A percentile compares a stretch with the other conserved stretches of the same genome.
phyloP scores from a whole-genome alignment of 1,140 invertebrate species.

The Cotesia glomerata region DNA sequence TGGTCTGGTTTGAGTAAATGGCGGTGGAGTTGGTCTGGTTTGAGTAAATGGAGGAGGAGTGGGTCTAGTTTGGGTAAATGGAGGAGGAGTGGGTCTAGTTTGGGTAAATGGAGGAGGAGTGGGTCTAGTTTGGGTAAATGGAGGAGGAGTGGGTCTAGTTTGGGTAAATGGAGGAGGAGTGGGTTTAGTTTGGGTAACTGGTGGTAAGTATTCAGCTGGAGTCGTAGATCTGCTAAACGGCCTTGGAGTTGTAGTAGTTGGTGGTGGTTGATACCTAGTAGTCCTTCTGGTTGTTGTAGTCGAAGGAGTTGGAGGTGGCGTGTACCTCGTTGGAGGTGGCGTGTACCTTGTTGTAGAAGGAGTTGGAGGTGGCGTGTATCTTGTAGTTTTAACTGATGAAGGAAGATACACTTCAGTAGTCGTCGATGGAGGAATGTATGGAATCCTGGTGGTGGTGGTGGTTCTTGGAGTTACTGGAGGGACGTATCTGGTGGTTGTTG shows the following conservation, averaged over 20 bases:
- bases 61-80: not conserved
- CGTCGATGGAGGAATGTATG: not conserved
- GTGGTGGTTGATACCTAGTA: constrained; percentile 19
- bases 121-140: not conserved
- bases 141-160: not conserved
- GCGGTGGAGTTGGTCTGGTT: constrained; percentile 13
- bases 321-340: constrained; percentile 7
- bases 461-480: constrained; percentile 9
- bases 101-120: not conserved
- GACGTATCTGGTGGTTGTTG: not conserved
- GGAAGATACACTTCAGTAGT: not conserved
- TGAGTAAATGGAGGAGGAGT: not conserved
- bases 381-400: not conserved
- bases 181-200: not conserved
- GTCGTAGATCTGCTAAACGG: not conserved
- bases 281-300: constrained; percentile 5
- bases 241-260: constrained; percentile 9
- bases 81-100: not conserved
- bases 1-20: constrained; percentile 6
- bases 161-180: constrained; percentile 24
- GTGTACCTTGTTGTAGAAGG: not conserved
- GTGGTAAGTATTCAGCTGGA: constrained; percentile 16
- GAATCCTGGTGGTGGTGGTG: not conserved
- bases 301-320: not conserved
- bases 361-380: constrained; percentile 1